phyloP scores from a whole-genome alignment of 2,888 invertebrate genomes.

The Watsonalla cultraria region DNA sequence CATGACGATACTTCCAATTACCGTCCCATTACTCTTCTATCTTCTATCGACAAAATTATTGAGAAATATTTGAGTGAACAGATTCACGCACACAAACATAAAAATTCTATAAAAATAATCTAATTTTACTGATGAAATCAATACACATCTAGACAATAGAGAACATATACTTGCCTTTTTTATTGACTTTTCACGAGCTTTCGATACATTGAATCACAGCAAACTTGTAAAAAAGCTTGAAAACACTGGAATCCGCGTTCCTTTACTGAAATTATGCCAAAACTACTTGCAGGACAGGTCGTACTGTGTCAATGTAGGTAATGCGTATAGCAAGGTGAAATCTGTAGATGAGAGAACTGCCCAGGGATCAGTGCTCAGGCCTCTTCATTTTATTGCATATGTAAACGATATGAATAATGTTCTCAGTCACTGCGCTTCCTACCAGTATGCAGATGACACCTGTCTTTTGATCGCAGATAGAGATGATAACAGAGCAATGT shows the following conservation, averaged over 20 bases:
- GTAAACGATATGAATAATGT: background rate
- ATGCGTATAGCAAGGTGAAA: background rate
- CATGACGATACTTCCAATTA: background rate
- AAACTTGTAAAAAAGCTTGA: background rate
- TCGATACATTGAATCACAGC: background rate
- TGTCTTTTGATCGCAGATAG: slow-evolving; percentile 15
- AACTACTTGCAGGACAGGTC: too few relatives aligned
- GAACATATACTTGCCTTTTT: background rate
- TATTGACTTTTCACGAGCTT: slow-evolving; percentile 2
- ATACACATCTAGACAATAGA: background rate
- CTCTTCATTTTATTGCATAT: background rate
- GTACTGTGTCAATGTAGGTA: background rate
- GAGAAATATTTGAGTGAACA: slow-evolving; percentile 1
- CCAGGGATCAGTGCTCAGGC: background rate
- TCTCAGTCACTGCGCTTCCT: background rate
- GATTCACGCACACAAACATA: too few relatives aligned
- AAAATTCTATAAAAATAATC: background rate
- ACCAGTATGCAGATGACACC: slow-evolving; percentile 14
- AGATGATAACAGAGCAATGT: slow-evolving; percentile 1
- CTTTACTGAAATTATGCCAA: too few relatives aligned
- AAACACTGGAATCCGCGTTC: background rate
- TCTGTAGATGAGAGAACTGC: background rate
- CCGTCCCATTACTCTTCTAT: slow-evolving; percentile 3
- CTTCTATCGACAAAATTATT: slow-evolving; percentile 3
- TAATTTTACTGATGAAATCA: slow-evolving; percentile 3